phyloP scores from a whole-genome alignment of 1,140 invertebrate genomes.

The Brachionus angularis region DNA sequence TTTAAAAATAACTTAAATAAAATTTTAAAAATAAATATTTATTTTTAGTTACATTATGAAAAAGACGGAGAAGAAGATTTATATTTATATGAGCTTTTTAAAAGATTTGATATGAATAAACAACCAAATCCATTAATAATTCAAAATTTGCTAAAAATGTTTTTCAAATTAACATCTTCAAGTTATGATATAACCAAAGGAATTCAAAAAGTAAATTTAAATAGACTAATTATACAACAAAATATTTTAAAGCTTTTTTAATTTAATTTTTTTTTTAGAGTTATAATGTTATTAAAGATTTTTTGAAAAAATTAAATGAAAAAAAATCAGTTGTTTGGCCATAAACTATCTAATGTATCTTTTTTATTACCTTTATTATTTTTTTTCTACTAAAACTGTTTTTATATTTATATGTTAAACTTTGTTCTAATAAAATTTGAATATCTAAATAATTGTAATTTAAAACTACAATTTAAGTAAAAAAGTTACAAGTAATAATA shows the following conservation, averaged over 20 bases:
- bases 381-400: no score
- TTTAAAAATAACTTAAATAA: neutral
- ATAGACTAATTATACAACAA: no score
- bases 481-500: no score
- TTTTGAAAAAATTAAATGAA: no score
- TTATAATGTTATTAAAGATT: neutral
- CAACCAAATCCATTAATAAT: slow-evolving; percentile 8
- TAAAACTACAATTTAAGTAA: no score
- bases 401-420: no score
- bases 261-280: slow-evolving; percentile 6
- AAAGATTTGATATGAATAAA: slow-evolving; percentile 14
- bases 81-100: slow-evolving; percentile 14
- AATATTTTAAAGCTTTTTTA: no score
- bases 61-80: neutral
- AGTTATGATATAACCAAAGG: slow-evolving; percentile 33
- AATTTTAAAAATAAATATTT: neutral
- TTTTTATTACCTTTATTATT: no score
- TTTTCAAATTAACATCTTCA: slow-evolving; percentile 1
- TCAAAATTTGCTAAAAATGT: slow-evolving; percentile 31
- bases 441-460: no score
- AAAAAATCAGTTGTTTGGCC: no score
- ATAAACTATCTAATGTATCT: no score
- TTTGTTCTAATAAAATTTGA: no score
- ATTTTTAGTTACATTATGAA: neutral
- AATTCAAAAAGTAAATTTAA: slow-evolving; percentile 29